phyloP scores from a whole-genome alignment of 2,113 vertebrate genomes.

The Fregata magnificens region DNA sequence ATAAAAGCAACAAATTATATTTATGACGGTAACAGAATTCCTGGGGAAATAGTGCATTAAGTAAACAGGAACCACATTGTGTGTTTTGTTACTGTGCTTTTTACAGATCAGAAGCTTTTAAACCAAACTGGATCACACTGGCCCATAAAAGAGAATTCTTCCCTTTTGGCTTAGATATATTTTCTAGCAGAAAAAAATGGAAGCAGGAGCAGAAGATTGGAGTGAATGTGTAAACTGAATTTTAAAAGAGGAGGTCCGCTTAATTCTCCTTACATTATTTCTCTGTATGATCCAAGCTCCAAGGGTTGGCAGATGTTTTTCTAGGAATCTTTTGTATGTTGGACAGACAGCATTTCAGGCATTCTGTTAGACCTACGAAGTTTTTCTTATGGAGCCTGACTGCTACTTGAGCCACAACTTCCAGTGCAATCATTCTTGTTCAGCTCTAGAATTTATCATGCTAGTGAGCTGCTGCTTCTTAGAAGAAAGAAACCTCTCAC shows the following conservation, averaged over 20 bases:
- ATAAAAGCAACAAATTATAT: conserved; percentile 2
- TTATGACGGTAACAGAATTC: not conserved
- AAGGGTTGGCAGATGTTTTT: not conserved
- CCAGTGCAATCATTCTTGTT: not conserved
- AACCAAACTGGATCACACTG: not conserved
- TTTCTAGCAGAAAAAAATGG: not conserved
- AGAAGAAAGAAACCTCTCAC: not conserved
- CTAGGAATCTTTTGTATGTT: not conserved
- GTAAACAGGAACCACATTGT: not conserved
- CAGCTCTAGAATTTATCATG: not conserved
- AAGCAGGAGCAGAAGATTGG: not conserved
- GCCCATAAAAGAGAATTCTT: not conserved
- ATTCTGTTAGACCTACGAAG: not conserved
- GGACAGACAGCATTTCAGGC: not conserved
- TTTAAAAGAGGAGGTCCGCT: not conserved
- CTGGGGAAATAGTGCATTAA: not conserved
- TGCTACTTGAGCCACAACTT: not conserved
- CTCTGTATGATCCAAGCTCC: not conserved
- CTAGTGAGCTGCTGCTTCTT: not conserved
- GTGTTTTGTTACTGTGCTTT: not conserved
- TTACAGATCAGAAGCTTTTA: conserved; percentile 1
- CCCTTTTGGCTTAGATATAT: not conserved
- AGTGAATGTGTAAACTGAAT: not conserved
- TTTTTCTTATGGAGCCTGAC: not conserved
- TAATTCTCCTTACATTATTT: not conserved